Base-by-base conservation (phyloP, 2,888 invertebrate genomes). In the Argyra leucocephala region DNA sequence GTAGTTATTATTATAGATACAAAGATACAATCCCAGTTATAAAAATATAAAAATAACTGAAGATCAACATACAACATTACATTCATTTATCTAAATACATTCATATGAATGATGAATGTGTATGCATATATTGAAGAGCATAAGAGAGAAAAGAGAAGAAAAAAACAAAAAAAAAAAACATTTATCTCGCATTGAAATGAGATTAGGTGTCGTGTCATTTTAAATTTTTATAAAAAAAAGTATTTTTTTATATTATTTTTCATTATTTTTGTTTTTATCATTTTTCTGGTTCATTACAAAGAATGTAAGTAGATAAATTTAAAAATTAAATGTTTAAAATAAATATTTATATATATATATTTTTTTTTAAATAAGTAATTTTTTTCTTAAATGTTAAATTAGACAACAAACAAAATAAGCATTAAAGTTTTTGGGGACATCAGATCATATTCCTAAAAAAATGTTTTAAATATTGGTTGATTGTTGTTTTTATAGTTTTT, bases 161-260 rank as follows among this genome's bases (percentile, higher is more conserved):
- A 48, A 48, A n/a, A n/a, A n/a, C n/a, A n/a, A n/a, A n/a, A n/a
- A n/a, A n/a, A n/a, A n/a, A n/a, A n/a, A n/a, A n/a, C n/a, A n/a
- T n/a, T 48, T n/a, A 48, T 48, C 48, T 48, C 48, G 48, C 48
- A 18, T 18, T 48, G 6, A 48, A 48, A 15, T 48, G 48, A 48
- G 48, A 48, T 48, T 48, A 48, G 12, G 48, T 48, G 48, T 48
- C 48, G 48, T 48, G 48, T 48, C 48, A 48, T 48, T 48, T 48
- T 48, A 18, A n/a, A n/a, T 31, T 31, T n/a, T n/a, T n/a, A n/a
- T n/a, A n/a, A n/a, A n/a, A n/a, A n/a, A n/a, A n/a, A n/a, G n/a
- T n/a, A 31, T 6, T 6, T 6, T 18, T 48, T 15, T 3, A 18
- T 48, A 12, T 48, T 48, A 5, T 48, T 48, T 18, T 18, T 48